Evolutionary conservation across 2,888 invertebrate genomes (phyloP).

Genomic region (Hedychridium roseum): DNA sequence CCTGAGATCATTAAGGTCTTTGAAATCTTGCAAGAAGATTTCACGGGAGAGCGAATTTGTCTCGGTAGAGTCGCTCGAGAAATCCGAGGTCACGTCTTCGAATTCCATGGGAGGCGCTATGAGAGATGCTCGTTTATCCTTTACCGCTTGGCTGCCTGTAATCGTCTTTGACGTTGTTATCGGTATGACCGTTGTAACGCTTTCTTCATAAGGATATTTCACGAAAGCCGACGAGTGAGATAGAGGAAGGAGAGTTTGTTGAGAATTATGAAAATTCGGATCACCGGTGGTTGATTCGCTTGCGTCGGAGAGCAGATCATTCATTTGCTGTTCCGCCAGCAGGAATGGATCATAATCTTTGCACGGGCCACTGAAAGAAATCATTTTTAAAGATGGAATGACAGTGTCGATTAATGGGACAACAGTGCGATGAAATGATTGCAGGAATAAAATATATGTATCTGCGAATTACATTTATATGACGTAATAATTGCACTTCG

Average conservation of each 20-base stretch:
- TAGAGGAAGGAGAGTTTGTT: conserved; percentile 46
- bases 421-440: too few relatives aligned
- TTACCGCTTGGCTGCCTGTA: conserved; percentile 6
- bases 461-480: too few relatives aligned
- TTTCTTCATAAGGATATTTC: conserved; percentile 41
- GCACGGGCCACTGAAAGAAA: conserved; percentile 47
- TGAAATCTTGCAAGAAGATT: conserved; percentile 31
- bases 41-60: conserved; percentile 51
- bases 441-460: too few relatives aligned
- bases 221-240: conserved; percentile 61
- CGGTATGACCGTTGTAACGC: conserved; percentile 18
- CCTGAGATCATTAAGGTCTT: conserved; percentile 15
- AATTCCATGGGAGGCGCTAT: conserved; percentile 64
- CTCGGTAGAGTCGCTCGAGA: conserved; percentile 57
- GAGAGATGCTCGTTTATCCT: conserved; percentile 58
- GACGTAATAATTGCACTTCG: too few relatives aligned
- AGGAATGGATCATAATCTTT: conserved; percentile 80
- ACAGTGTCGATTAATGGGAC: too few relatives aligned
- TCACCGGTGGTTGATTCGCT: conserved; percentile 54
- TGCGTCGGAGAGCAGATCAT: conserved; percentile 78
- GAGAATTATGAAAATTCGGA: conserved; percentile 37
- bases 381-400: too few relatives aligned
- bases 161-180: conserved; percentile 12
- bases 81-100: conserved; percentile 56
- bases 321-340: conserved; percentile 82